Conservation (phyloP, 2,888 invertebrate genomes). For the Andricus quercusramuli region DNA sequence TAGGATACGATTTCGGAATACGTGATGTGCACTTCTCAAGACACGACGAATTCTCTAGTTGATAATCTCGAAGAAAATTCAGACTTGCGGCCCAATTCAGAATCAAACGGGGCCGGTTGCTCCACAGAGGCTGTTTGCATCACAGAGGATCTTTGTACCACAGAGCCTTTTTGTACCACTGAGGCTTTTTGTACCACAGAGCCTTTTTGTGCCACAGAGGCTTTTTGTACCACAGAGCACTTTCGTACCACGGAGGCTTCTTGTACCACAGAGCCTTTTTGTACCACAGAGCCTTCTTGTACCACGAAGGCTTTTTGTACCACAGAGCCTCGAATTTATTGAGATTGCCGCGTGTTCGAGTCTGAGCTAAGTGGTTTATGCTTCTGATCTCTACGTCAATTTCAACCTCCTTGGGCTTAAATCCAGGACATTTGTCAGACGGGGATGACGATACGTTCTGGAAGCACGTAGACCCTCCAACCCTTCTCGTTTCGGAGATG, state of each 20-base stretch:
- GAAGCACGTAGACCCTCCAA: slow-evolving; percentile 37
- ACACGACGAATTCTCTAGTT: slow-evolving; percentile 37
- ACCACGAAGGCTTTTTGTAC: background rate
- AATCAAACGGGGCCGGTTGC: background rate
- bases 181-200: background rate
- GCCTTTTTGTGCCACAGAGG: background rate
- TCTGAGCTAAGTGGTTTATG: slow-evolving; percentile 15
- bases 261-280: background rate
- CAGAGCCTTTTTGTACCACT: background rate
- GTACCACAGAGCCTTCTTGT: background rate
- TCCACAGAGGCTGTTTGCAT: no score
- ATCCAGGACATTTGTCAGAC: slow-evolving; percentile 34
- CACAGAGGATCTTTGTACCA: background rate
- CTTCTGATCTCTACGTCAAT: background rate
- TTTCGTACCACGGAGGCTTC: no score
- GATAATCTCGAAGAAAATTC: slow-evolving; percentile 18
- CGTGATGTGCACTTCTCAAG: slow-evolving; percentile 36
- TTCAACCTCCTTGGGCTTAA: background rate
- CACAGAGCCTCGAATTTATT: background rate
- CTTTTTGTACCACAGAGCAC: no score
- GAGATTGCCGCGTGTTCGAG: background rate
- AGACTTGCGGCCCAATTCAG: slow-evolving; percentile 31
- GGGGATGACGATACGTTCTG: slow-evolving; percentile 39
- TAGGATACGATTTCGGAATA: slow-evolving; percentile 39
- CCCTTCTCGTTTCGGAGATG: slow-evolving; percentile 66